phyloP scores from a whole-genome alignment of 2,113 vertebrate species.

The Alouatta palliata region DNA sequence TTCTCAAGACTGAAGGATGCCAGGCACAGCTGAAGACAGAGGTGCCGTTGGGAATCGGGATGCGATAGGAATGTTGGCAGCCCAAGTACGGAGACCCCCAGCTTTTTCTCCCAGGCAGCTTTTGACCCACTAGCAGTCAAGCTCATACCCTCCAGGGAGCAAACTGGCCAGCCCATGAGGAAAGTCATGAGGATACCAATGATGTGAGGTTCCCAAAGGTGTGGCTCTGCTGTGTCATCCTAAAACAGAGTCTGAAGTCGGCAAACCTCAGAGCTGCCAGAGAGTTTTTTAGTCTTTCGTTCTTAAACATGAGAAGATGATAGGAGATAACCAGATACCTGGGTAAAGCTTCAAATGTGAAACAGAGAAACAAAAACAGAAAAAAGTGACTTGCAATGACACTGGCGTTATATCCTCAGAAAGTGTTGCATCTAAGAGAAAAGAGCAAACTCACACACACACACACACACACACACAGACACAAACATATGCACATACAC shows the following conservation, averaged over 20 bases:
- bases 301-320: neutral
- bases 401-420: neutral
- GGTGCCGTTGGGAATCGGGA: neutral
- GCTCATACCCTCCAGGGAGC: neutral
- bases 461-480: too few species aligned
- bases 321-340: neutral
- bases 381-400: neutral
- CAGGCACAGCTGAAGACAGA: neutral
- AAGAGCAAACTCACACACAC: neutral
- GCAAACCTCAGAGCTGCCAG: neutral
- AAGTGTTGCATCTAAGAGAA: neutral
- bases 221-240: neutral
- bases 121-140: neutral
- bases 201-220: neutral
- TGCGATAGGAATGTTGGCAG: neutral
- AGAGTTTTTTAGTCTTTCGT: neutral
- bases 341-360: neutral
- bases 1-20: neutral
- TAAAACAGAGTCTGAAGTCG: neutral
- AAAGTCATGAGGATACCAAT: neutral
- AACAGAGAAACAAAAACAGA: neutral
- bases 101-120: neutral
- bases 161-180: neutral
- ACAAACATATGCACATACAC: too few species aligned
- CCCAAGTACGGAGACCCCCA: neutral